These are phyloP conservation scores for Drosophila quadrilineata DNA, from an alignment of 1,140 invertebrate species.

Conservation along the genomic window DNA sequence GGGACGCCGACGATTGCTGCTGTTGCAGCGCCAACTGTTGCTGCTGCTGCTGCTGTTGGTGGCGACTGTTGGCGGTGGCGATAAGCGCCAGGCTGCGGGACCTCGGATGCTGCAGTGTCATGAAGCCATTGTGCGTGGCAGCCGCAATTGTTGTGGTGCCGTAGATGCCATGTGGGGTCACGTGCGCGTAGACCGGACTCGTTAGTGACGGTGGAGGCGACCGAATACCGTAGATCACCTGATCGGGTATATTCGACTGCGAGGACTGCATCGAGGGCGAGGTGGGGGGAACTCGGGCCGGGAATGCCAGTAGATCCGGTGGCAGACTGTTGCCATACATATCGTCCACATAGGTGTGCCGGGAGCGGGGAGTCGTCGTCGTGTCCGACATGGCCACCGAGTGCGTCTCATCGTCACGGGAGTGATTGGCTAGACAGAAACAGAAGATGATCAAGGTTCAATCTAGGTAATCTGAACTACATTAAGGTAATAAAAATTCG, in stretches of 20 bases:
- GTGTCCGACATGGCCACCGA: conserved; percentile 83
- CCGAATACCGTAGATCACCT: conserved; percentile 74
- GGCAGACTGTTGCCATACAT: conserved; percentile 82
- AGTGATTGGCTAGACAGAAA: conserved; percentile 80
- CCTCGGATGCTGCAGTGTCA: conserved; percentile 80
- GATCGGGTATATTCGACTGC: conserved; percentile 88
- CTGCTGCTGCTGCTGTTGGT: conserved; percentile 74
- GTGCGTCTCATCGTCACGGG: conserved; percentile 85
- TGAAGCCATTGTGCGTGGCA: conserved; percentile 72
- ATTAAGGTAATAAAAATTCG: too few relatives aligned
- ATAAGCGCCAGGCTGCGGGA: conserved; percentile 72
- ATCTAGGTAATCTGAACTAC: too few relatives aligned
- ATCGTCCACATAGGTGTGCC: conserved; percentile 77
- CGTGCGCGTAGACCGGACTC: conserved; percentile 80
- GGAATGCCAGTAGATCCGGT: conserved; percentile 91
- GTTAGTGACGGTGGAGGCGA: conserved; percentile 73
- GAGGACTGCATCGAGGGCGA: conserved; percentile 88
- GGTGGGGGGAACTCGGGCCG: conserved; percentile 84
- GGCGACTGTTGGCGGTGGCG: conserved; percentile 82
- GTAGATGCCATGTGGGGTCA: conserved; percentile 77
- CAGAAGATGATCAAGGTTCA: too few relatives aligned
- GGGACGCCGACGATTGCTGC: conserved; percentile 83
- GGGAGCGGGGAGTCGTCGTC: conserved; percentile 66
- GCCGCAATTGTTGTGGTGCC: conserved; percentile 69
- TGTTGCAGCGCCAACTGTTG: conserved; percentile 63